phyloP scores from a whole-genome alignment of 2,888 invertebrate genomes.

The Pseudococcus viburni region DNA sequence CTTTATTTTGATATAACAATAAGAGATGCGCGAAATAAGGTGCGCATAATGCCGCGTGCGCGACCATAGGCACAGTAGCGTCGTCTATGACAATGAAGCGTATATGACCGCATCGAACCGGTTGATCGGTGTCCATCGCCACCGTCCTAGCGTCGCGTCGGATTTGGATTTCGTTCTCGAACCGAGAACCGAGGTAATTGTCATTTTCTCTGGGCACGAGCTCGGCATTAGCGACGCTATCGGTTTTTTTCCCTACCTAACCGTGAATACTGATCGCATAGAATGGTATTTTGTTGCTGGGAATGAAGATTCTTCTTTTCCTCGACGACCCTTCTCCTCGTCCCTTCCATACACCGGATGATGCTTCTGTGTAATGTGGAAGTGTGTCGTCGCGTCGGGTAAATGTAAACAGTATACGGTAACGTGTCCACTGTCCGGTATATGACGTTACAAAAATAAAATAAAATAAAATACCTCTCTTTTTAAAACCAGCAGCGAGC shows the following conservation, averaged over 20 bases:
- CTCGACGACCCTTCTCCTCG: not conserved
- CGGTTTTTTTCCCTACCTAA: slow-evolving; percentile 50
- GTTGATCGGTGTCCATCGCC: slow-evolving; percentile 51
- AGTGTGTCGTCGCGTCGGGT: slow-evolving; percentile 19
- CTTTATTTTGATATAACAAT: slow-evolving; percentile 50
- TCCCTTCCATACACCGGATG: not conserved
- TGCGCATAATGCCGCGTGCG: slow-evolving; percentile 65
- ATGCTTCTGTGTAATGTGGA: slow-evolving; percentile 1
- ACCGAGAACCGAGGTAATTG: slow-evolving; percentile 64
- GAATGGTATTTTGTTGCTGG: slow-evolving; percentile 13
- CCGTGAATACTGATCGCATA: not conserved
- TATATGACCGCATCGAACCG: slow-evolving; percentile 65
- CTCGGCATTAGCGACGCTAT: slow-evolving; percentile 63
- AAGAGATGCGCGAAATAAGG: slow-evolving; percentile 62
- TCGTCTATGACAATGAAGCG: slow-evolving; percentile 58
- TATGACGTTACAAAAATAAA: not conserved
- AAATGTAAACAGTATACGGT: slow-evolving; percentile 9
- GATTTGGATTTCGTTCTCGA: slow-evolving; percentile 50
- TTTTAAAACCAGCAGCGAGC: not conserved
- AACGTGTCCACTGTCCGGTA: not conserved
- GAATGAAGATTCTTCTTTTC: slow-evolving; percentile 8
- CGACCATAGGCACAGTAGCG: not conserved
- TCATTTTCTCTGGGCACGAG: slow-evolving; percentile 68
- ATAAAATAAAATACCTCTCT: not conserved
- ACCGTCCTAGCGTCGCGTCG: not conserved